Base-by-base conservation (phyloP, 2,888 invertebrate species). In the Macrophya annulata region DNA sequence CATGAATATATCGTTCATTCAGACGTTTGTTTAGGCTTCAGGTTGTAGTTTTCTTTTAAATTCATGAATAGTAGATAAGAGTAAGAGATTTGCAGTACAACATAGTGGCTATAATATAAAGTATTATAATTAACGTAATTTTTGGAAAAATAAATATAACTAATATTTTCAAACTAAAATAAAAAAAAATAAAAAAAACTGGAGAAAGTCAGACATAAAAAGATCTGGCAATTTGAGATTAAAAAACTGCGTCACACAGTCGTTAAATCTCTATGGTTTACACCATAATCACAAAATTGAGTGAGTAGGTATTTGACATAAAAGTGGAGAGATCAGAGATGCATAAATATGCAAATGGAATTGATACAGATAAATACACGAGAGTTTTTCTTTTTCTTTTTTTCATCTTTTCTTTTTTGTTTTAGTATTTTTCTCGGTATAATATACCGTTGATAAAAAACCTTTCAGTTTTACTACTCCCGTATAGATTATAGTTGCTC, bases 381-480 rank as follows among this genome's bases (percentile, higher is more conserved):
- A 17, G 48, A 51, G 55, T 55, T 51, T 55, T 31, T 51, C 12
- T 17, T 2, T 9, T 31, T 31, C 3, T 2, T 31, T 31, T 31
- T 31, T 31, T 31, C 31, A 31, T 2, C n/a, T n/a, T 31, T 55
- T 17, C 37, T 31, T 71, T 55, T 17, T n/a, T 10, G n/a, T 12
- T 17, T 5, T 55, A 68, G 68, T 37, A 68, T 6, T 68, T 59
- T 31, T 62, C n/a, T 62, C 62, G 5, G 81, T 62, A 21, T 77
- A 51, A 37, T 62, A 62, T 10, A 9, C 21, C 25, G 40, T 51
- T 43, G 81, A 81, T 81, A 81, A 81, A 5, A 62, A 81, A 81
- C 81, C 81, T 81, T 81, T 81, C 81, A 81, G 81, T 81, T 81
- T 81, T 59, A 81, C 59, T 81, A 81, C 81, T 43, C 40, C 25